These are phyloP conservation scores for Channa maculata DNA, from an alignment of 2,113 vertebrate species.

Conservation along the genomic window DNA sequence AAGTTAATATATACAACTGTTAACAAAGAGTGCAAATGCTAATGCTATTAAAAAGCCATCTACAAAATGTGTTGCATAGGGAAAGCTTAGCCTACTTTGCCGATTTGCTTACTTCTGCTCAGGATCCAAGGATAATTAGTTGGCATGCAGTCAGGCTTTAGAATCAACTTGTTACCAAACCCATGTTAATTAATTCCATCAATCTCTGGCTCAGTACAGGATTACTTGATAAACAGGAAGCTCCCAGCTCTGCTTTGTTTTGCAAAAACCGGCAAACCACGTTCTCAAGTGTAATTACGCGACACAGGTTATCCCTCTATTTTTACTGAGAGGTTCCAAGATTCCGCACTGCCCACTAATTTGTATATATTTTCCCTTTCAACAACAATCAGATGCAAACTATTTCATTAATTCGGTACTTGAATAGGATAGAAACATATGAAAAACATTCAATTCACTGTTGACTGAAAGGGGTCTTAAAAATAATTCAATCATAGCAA, in stretches of 20 bases:
- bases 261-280: neutral
- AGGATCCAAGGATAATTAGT: constrained; percentile 26
- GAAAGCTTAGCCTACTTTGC: too few relatives aligned
- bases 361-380: neutral
- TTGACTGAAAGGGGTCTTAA: neutral
- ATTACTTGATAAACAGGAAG: constrained; percentile 7
- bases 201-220: neutral
- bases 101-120: neutral
- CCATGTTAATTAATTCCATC: constrained; percentile 7
- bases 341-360: neutral
- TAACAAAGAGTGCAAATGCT: too few relatives aligned
- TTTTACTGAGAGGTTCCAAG: neutral
- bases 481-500: neutral
- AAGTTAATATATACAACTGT: too few relatives aligned
- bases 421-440: neutral
- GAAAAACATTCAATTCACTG: neutral
- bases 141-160: neutral
- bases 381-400: neutral
- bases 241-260: neutral
- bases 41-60: too few relatives aligned
- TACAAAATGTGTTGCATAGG: too few relatives aligned
- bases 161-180: constrained; percentile 3
- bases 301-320: neutral
- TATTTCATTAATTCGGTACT: neutral
- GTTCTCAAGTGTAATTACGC: neutral